Base-by-base conservation (phyloP, 2,888 invertebrate species). In the Meliscaeva auricollis region DNA sequence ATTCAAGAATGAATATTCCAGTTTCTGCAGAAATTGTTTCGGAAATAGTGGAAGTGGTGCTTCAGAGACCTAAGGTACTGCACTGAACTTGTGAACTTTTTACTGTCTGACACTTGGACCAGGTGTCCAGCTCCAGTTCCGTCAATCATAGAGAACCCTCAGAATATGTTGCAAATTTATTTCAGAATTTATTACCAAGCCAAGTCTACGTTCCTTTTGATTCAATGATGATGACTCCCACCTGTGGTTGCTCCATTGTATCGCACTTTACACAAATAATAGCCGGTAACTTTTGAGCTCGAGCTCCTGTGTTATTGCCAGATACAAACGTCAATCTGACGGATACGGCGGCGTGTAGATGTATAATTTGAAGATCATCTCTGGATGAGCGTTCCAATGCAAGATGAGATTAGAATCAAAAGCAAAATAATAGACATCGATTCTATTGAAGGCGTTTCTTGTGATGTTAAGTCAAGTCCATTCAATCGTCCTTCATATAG, bases 311-410 rank as follows among this genome's bases (percentile, higher is more conserved):
- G 54, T 35, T 50, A 62, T 62, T 74, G 69, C 64, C 62, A 83
- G 74, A 54, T 41, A 58, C 64, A 83, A 74, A 56, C 73, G 46
- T 44, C 74, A 74, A 74, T 38, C 79, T 64, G 79, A 83, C 74
- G 78, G 79, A 83, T 64, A 35, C 38, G 7, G 9, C 6, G 7
- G 6, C 35, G 38, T 26, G 26, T 26, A 4, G 26, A 26, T 26
- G 11, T 79, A 66, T 70, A 84, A 84, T 84, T 84, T 79, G 82
- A 68, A 73, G 82, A 83, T 83, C 60, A 68, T 73, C 82, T 73
- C 26, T 26, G 26, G 4, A 15, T n/a, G 44, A 1, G 15, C 44
- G 6, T 44, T n/a, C n/a, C n/a, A 83, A 74, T 78, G 68, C 20
- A 44, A 56, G 74, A 35, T 46, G 52, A 76, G 84, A 85, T 85